Evolutionary conservation across 92 coral and sea anemone genomes (phyloP).

Genomic region (Heteractis magnifica): DNA sequence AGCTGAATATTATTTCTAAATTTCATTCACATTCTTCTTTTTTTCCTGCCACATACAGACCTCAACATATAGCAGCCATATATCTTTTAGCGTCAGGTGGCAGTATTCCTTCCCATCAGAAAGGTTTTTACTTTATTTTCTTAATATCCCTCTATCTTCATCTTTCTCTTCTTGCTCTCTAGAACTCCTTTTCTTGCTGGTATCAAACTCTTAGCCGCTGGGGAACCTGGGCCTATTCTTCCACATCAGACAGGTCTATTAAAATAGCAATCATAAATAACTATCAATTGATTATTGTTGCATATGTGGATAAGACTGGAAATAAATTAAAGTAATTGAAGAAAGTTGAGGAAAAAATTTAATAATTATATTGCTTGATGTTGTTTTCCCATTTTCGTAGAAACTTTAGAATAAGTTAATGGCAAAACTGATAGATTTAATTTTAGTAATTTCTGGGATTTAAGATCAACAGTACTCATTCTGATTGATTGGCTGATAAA

Average conservation of each 20-base stretch:
- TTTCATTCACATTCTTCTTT: neutral
- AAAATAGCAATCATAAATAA: neutral
- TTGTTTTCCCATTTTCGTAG: too few relatives aligned
- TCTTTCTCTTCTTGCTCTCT: neutral
- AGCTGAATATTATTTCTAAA: neutral
- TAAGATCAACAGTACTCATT: too few relatives aligned
- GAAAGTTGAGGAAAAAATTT: too few relatives aligned
- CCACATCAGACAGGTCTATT: conserved; percentile 32
- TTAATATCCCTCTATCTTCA: neutral
- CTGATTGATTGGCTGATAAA: too few relatives aligned
- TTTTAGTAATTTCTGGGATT: too few relatives aligned
- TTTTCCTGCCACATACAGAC: conserved; percentile 50
- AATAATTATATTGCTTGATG: too few relatives aligned
- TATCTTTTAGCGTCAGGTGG: conserved; percentile 65
- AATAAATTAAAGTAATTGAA: neutral
- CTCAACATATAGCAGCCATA: conserved; percentile 72
- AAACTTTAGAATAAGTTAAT: too few relatives aligned
- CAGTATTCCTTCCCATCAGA: conserved; percentile 33
- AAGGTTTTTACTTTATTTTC: conserved; percentile 51
- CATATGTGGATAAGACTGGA: neutral
- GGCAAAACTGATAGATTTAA: too few relatives aligned
- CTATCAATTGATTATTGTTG: neutral
- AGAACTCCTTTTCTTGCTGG: conserved; percentile 40
- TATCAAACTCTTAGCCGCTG: conserved; percentile 49
- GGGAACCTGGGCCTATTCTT: conserved; percentile 45